Evolutionary conservation across 2,797 vertebrate genomes (phyloP).

Genomic region (Enteromius mattozi): DNA sequence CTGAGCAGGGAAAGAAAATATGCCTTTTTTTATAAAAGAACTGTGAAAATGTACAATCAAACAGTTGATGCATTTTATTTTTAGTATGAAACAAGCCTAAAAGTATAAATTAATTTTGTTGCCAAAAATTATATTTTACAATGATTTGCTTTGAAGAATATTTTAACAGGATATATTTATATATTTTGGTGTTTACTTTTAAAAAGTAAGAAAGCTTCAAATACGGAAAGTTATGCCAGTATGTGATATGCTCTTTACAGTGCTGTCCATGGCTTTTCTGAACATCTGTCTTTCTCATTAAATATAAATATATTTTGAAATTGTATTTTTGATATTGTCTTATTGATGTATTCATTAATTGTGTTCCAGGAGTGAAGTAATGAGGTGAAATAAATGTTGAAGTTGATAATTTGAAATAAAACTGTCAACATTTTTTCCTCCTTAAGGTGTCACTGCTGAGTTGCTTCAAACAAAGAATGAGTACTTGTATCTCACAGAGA

Average conservation of each 20-base stretch:
- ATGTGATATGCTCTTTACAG: background rate
- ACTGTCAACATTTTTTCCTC: background rate
- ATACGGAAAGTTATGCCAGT: background rate
- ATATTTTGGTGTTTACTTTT: background rate
- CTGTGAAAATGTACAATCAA: conserved; percentile 28
- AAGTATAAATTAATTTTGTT: background rate
- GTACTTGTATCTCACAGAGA: background rate
- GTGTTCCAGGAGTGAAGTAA: conserved; percentile 12
- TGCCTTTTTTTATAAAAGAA: background rate
- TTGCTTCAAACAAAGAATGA: background rate
- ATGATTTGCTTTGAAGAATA: background rate
- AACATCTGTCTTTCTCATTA: background rate
- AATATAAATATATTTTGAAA: conserved; percentile 1
- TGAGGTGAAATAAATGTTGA: conserved; percentile 1
- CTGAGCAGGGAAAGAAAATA: background rate
- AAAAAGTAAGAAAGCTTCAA: background rate
- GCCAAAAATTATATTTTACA: background rate
- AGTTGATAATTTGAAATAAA: conserved; percentile 30
- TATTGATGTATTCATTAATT: background rate
- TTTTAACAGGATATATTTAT: background rate
- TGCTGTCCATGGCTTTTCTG: background rate
- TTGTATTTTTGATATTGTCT: conserved; percentile 23
- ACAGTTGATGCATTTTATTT: background rate
- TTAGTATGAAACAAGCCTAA: background rate
- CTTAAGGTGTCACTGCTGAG: conserved; percentile 43